Evolutionary conservation across 2,888 invertebrate genomes (phyloP), one percentile per base, ranked within the genome.

Genomic region (Busseola fusca): DNA sequence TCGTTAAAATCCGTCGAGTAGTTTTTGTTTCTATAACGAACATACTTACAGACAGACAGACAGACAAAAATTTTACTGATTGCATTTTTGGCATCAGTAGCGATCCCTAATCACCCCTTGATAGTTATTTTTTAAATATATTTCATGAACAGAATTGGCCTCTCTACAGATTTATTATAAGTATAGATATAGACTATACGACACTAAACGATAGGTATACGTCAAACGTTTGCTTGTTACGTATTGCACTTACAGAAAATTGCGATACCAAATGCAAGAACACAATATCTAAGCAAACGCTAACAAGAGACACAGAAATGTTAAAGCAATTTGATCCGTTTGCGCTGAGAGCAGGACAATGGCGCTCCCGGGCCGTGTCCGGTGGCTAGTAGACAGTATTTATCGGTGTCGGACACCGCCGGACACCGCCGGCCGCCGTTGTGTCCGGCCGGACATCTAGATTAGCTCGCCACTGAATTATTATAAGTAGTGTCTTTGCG

Each of bases 401-500:
- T 78, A 72, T 75, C 79, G 78, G 30, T 27, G 50, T 27, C 50
- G 40, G 50, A 68, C 68, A 69, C 37, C 1, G 25, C 54, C 50
- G 69, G 65, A 80, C 76, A 56, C 37, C 21, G 14, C 81, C 60
- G 57, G n/a, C 66, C 62, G 30, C 54, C 48, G 16, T 59, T 21
- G 27, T 59, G 42, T 76, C 66, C 75, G 75, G 45, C 67, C 75
- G 80, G 75, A 57, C 56, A 37, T 34, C 16, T 34, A 72, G 82
- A 82, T 82, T 78, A 82, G 72, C 73, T 64, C 54, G 37, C 79
- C 62, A 66, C 66, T 78, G 79, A 82, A 69, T 82, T 82, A 79
- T 78, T 82, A 69, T 82, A 72, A 82, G 73, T 72, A 82, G 65
- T 60, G 64, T 81, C 76, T 81, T 63, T 72, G 58, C 58, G 48